These are phyloP conservation scores for Nycteola revayana DNA, from an alignment of 2,888 invertebrate species.

Conservation along the genomic window DNA sequence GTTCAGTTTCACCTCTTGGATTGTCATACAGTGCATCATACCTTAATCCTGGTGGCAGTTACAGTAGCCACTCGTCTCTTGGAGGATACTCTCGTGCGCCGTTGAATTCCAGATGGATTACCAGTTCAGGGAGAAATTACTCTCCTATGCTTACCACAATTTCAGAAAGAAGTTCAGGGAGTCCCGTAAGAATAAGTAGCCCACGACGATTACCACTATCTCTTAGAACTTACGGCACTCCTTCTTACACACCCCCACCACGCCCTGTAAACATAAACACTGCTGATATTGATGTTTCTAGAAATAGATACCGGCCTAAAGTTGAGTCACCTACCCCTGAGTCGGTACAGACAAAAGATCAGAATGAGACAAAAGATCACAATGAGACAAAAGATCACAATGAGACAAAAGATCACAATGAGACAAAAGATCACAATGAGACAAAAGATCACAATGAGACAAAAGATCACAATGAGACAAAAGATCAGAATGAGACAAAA, in stretches of 20 bases:
- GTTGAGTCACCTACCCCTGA: slow-evolving; percentile 25
- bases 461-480: slow-evolving; percentile 16
- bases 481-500: background rate
- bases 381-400: slow-evolving; percentile 14
- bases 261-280: slow-evolving; percentile 90
- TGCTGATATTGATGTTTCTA: slow-evolving; percentile 92
- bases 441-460: slow-evolving; percentile 20
- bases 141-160: slow-evolving; percentile 89
- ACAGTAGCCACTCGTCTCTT: slow-evolving; percentile 75
- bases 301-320: slow-evolving; percentile 81
- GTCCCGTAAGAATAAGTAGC: slow-evolving; percentile 66
- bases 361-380: slow-evolving; percentile 14
- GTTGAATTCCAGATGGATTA: slow-evolving; percentile 61
- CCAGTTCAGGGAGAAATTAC: slow-evolving; percentile 77
- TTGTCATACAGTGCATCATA: slow-evolving; percentile 75
- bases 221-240: slow-evolving; percentile 70
- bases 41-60: slow-evolving; percentile 71
- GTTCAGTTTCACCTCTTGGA: slow-evolving; percentile 65
- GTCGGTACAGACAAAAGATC: slow-evolving; percentile 27
- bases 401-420: slow-evolving; percentile 14
- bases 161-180: slow-evolving; percentile 67
- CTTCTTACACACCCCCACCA: slow-evolving; percentile 71
- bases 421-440: slow-evolving; percentile 20
- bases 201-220: slow-evolving; percentile 74
- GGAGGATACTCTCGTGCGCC: slow-evolving; percentile 80